A percentile compares a stretch with the other conserved stretches of the same genome.
Conservation (phyloP, 2,888 invertebrate genomes). For the Caenorhabditis drosophilae region DNA sequence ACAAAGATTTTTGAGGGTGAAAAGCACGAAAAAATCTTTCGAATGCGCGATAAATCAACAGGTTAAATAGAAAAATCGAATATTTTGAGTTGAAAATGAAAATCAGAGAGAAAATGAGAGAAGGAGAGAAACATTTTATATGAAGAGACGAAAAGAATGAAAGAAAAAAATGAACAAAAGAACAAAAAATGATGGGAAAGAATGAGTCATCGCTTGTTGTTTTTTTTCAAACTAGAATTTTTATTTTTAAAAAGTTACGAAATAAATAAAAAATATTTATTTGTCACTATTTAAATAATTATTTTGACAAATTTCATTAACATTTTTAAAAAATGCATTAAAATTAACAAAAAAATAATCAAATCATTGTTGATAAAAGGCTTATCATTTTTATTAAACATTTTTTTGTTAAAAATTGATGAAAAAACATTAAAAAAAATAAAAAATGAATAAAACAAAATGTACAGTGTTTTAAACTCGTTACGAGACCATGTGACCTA, state of each 20-base stretch:
- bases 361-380: no score
- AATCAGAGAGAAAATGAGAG: constrained; percentile 3
- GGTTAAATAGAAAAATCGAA: neutral
- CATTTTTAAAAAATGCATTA: no score
- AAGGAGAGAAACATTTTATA: constrained; percentile 1
- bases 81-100: neutral
- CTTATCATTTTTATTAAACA: no score
- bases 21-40: neutral
- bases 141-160: constrained; percentile 5
- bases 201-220: constrained; percentile 20
- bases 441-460: no score
- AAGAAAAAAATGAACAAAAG: constrained; percentile 3
- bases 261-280: constrained; percentile 4
- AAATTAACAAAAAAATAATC: no score
- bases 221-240: neutral
- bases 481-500: no score
- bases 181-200: no score
- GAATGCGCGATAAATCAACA: neutral
- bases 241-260: constrained; percentile 8
- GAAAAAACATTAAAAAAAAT: no score
- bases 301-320: no score
- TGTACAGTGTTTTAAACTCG: no score
- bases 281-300: no score
- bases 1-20: neutral
- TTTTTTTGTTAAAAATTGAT: no score